phyloP scores from a whole-genome alignment of 2,113 vertebrate genomes.

The Spea bombifrons region DNA sequence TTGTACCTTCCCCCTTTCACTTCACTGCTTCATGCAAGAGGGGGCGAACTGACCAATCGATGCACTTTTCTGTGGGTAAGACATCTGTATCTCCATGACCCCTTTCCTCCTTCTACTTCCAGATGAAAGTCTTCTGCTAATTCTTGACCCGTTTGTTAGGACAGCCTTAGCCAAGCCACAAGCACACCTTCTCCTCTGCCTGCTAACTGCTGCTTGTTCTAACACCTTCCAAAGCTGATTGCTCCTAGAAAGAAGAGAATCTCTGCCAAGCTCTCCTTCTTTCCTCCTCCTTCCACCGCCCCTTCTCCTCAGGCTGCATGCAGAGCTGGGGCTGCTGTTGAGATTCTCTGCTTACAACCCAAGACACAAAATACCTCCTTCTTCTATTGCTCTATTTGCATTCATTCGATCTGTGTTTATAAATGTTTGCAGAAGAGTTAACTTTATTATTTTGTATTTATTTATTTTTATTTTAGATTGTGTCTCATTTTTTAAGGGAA shows the following conservation, averaged over 20 bases:
- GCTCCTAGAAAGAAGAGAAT: constrained; percentile 38
- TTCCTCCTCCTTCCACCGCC: constrained; percentile 31
- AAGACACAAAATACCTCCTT: constrained; percentile 5
- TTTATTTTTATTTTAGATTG: background rate
- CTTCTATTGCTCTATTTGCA: no score
- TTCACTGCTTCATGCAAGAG: constrained; percentile 18
- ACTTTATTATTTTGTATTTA: background rate
- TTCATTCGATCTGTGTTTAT: no score
- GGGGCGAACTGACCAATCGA: background rate
- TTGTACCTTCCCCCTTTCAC: constrained; percentile 4
- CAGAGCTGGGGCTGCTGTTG: constrained; percentile 16
- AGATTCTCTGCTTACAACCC: constrained; percentile 33
- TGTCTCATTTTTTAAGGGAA: background rate
- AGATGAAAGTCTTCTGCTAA: background rate
- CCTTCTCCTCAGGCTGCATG: constrained; percentile 30
- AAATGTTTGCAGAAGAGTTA: background rate
- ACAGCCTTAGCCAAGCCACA: background rate
- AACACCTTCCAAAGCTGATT: constrained; percentile 41
- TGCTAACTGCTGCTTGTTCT: constrained; percentile 20
- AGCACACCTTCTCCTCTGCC: constrained; percentile 1
- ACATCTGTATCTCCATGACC: background rate
- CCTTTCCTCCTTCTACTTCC: background rate
- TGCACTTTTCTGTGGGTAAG: constrained; percentile 5
- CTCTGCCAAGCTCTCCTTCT: constrained; percentile 30
- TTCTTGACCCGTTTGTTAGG: background rate